Conservation (phyloP, 2,113 vertebrate species). For the Rallus limicola region DNA sequence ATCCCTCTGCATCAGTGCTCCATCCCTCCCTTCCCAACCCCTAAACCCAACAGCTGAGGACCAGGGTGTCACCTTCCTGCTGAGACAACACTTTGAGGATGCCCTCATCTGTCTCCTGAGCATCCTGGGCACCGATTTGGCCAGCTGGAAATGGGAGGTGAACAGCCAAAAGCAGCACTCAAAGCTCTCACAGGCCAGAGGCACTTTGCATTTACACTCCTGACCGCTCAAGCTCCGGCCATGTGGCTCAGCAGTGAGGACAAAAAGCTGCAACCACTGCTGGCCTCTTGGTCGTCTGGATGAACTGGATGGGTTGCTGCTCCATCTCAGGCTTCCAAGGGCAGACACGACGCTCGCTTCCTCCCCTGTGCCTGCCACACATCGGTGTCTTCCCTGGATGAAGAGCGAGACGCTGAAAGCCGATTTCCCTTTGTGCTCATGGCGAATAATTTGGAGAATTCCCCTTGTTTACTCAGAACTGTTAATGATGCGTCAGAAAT, state of each 20-base stretch:
- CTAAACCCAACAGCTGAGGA: background rate
- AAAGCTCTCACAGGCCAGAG: background rate
- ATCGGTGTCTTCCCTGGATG: slow-evolving; percentile 33
- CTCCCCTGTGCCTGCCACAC: background rate
- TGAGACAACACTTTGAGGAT: background rate
- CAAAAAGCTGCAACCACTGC: background rate
- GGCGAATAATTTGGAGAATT: slow-evolving; percentile 68
- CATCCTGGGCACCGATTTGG: accelerated
- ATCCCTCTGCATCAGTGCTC: background rate
- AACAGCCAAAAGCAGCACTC: background rate
- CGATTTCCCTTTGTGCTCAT: slow-evolving; percentile 69
- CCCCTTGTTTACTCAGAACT: slow-evolving; percentile 75
- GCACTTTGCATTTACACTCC: background rate
- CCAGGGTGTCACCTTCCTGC: background rate
- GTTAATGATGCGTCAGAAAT: slow-evolving; percentile 75
- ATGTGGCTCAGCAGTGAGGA: background rate
- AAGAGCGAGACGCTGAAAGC: slow-evolving; percentile 44
- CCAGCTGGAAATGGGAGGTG: background rate
- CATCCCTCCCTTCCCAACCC: background rate
- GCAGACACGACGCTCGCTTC: background rate
- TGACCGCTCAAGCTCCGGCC: accelerated
- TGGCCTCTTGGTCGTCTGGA: background rate
- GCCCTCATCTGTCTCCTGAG: background rate
- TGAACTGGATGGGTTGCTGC: background rate
- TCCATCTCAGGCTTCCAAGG: background rate